Evolutionary conservation across 2,888 invertebrate species (phyloP), one percentile per base, ranked within the genome.

Genomic region (Camptogramma bilineatum): DNA sequence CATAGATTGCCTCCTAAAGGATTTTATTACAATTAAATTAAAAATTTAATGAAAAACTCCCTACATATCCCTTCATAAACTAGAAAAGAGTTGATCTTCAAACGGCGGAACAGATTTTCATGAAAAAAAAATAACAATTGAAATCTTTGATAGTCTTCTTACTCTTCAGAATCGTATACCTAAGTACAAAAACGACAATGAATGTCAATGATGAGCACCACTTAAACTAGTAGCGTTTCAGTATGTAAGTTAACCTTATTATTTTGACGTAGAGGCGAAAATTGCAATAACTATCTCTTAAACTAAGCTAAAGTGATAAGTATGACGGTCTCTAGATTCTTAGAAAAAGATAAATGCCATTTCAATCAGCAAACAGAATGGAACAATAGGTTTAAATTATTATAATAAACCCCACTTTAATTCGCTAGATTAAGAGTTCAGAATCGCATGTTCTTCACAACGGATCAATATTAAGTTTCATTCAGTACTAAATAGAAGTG

Each of bases 381-480:
- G 28, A 53, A 63, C 56, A 24, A 48, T 55, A 47, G 34, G 54
- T 17, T 47, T 16, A 16, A 52, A 28, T 59, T 54, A 59, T 19
- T 46, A 60, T 55, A n/a, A 44, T 48, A 60, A 52, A 55, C 19
- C 39, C 31, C 44, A 48, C 55, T n/a, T 17, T 60, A 55, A 24
- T 17, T 21, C 16, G 10, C n/a, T 50, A 1, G 24, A 9, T 9
- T 39, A 52, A 58, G 54, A 62, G 66, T 62, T 54, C 51, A 62
- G 28, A 66, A 47, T 62, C 54, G 47, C 18, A 54, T 58, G 62
- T 47, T 10, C 48, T 39, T 52, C 44, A 31, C 34, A 24, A 52
- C n/a, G 44, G 72, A 71, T 71, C 70, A 70, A 76, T 70, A 71
- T 62, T 66, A 70, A 66, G 61, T 67, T 67, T 62, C 61, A 52